Evolutionary conservation across 2,797 vertebrate genomes (phyloP).

Genomic region (Liparis tanakae): DNA sequence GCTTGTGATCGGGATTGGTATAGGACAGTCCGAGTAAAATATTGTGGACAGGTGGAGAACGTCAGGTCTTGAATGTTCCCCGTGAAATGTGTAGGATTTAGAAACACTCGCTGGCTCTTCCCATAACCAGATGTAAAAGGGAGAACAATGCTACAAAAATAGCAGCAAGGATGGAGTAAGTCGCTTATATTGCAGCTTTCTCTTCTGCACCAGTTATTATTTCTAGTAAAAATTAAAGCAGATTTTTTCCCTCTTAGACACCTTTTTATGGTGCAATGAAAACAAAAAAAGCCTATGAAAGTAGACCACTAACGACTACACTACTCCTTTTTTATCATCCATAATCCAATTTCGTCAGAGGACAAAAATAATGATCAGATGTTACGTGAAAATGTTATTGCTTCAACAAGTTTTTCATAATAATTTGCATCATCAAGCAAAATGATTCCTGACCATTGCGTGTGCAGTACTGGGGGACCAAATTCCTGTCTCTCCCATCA

Average conservation of each 20-base stretch:
- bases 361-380: not conserved
- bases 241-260: not conserved
- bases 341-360: not conserved
- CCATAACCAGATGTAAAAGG: not conserved
- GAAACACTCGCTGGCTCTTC: not conserved
- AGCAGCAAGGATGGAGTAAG: not conserved
- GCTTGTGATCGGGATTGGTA: not conserved
- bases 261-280: not conserved
- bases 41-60: not conserved
- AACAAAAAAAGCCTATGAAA: conserved; percentile 5
- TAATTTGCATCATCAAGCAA: conserved; percentile 2
- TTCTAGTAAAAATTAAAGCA: not conserved
- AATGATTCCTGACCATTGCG: not conserved
- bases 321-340: not conserved
- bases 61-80: not conserved
- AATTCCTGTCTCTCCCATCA: conserved; percentile 34
- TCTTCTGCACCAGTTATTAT: not conserved
- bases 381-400: conserved; percentile 9
- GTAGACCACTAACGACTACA: conserved; percentile 1
- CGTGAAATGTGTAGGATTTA: not conserved
- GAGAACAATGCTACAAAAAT: not conserved
- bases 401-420: not conserved
- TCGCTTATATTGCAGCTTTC: not conserved
- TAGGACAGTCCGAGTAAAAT: not conserved
- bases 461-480: not conserved